Conservation (phyloP, 2,888 invertebrate genomes). For the Pseudolycoriella hygida region DNA sequence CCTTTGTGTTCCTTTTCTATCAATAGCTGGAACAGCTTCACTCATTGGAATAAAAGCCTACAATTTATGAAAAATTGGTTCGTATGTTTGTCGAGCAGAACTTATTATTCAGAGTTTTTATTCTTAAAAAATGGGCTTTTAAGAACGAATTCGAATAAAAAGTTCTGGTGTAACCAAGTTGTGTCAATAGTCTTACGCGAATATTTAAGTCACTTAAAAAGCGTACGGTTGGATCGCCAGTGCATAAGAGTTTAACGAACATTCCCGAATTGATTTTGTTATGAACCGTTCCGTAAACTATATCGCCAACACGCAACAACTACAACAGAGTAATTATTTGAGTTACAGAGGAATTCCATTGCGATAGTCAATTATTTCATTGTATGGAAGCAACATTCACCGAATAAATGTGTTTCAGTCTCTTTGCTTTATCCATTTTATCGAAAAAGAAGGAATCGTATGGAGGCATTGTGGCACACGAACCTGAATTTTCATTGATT, state of each 20-base stretch:
- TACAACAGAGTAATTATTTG: background rate
- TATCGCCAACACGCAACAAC: slow-evolving; percentile 35
- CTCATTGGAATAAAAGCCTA: slow-evolving; percentile 49
- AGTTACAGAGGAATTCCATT: no score
- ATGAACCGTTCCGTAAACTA: slow-evolving; percentile 60
- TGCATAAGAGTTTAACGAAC: slow-evolving; percentile 69
- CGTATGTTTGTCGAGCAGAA: no score
- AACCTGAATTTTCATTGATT: slow-evolving; percentile 39
- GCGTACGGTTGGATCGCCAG: slow-evolving; percentile 57
- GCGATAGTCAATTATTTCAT: no score
- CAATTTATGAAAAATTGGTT: background rate
- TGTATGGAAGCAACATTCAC: slow-evolving; percentile 27
- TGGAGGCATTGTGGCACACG: slow-evolving; percentile 69
- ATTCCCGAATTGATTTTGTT: slow-evolving; percentile 55
- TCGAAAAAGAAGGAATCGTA: slow-evolving; percentile 57
- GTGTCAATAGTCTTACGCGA: no score
- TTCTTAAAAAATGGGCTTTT: no score
- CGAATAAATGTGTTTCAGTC: slow-evolving; percentile 65
- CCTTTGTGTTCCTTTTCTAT: slow-evolving; percentile 61
- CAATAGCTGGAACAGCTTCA: slow-evolving; percentile 58
- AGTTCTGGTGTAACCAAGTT: background rate
- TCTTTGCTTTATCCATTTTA: slow-evolving; percentile 57
- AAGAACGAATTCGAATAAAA: no score
- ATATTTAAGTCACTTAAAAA: slow-evolving; percentile 66
- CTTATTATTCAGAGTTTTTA: no score